These are phyloP conservation scores for Galeruca laticollis DNA, from an alignment of 2,888 invertebrate genomes.

Conservation along the genomic window DNA sequence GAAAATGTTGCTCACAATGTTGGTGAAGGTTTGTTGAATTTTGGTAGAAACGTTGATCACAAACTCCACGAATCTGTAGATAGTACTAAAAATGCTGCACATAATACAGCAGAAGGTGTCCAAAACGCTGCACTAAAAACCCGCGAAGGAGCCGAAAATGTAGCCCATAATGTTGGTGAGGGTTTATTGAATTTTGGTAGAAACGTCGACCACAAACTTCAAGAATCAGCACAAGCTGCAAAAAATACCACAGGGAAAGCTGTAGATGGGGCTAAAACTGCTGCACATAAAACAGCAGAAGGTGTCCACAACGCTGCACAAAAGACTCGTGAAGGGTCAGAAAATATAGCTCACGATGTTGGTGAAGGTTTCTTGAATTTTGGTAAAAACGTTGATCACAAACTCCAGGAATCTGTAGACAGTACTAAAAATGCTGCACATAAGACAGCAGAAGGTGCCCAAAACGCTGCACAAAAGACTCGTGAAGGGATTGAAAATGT, in stretches of 20 bases:
- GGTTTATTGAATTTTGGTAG: conserved; percentile 35
- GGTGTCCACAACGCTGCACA: conserved; percentile 34
- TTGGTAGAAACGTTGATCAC: conserved; percentile 33
- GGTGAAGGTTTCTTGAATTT: conserved; percentile 18
- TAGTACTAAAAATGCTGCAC: conserved; percentile 44
- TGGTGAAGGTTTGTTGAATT: background rate
- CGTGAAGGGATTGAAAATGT: conserved; percentile 36
- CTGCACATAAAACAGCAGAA: conserved; percentile 37
- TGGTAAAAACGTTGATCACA: conserved; percentile 46
- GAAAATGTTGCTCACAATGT: conserved; percentile 32
- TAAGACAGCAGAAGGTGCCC: conserved; percentile 33
- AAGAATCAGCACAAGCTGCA: conserved; percentile 42
- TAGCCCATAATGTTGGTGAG: background rate
- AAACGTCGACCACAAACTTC: conserved; percentile 47
- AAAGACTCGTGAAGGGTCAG: conserved; percentile 36
- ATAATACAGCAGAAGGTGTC: conserved; percentile 38
- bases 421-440: conserved; percentile 74
- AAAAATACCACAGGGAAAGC: conserved; percentile 34
- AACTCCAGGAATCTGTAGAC: conserved; percentile 43
- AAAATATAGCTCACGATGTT: background rate
- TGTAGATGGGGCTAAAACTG: conserved; percentile 44
- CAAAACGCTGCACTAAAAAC: conserved; percentile 21
- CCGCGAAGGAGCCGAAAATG: conserved; percentile 37
- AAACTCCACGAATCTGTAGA: conserved; percentile 42
- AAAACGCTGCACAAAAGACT: conserved; percentile 36